Conservation (phyloP, 2,113 vertebrate species). For the Tragelaphus buxtoni region DNA sequence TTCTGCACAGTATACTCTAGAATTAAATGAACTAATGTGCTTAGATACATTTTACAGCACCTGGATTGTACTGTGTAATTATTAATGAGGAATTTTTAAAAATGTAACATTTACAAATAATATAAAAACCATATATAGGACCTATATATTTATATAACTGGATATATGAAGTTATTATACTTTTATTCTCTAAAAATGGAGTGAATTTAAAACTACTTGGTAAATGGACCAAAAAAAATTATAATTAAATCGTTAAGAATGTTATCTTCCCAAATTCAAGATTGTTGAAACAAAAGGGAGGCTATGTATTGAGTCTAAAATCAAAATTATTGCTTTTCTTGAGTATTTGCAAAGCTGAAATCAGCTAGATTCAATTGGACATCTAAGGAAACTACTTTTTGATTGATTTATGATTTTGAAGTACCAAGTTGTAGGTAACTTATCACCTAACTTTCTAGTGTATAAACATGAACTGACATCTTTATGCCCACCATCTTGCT, state of each 20-base stretch:
- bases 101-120: not conserved
- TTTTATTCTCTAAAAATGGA: constrained; percentile 17
- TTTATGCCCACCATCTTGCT: not conserved
- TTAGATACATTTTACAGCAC: not conserved
- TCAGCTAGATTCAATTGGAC: not conserved
- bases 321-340: not conserved
- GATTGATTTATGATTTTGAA: not conserved
- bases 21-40: not conserved
- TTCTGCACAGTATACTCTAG: not conserved
- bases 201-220: constrained; percentile 15
- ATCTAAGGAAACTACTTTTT: constrained; percentile 6
- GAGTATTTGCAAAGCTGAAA: not conserved
- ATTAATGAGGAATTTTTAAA: not conserved
- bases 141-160: not conserved
- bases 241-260: constrained; percentile 30
- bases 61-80: not conserved
- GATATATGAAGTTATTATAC: not conserved
- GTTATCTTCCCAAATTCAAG: constrained; percentile 7
- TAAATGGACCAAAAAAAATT: not conserved
- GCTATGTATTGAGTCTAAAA: not conserved
- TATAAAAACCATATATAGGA: not conserved
- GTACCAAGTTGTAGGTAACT: not conserved
- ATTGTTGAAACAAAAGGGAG: not conserved
- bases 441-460: not conserved
- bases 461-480: not conserved